Evolutionary conservation across 2,113 vertebrate species (phyloP).

Genomic region (Pachypanchax playfairii): DNA sequence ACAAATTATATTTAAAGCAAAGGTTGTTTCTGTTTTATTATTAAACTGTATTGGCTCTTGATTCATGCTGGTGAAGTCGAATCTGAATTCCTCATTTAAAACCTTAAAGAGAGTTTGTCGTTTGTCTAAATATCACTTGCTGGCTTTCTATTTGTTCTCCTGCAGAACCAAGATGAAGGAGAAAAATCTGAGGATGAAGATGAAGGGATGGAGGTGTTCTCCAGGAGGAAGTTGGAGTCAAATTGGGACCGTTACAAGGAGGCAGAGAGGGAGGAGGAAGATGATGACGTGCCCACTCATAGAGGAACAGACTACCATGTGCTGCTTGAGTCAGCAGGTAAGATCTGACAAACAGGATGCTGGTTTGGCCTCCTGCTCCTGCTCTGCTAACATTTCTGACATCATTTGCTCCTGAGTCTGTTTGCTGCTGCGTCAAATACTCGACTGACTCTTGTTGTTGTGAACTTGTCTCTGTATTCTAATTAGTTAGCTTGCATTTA

Average conservation of each 20-base stretch:
- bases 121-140: background rate
- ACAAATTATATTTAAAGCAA: too few relatives aligned
- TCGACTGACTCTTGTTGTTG: conserved; percentile 9
- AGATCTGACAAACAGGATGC: conserved; percentile 16
- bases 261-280: conserved; percentile 74
- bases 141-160: background rate
- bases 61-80: too few relatives aligned
- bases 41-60: too few relatives aligned
- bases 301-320: conserved; percentile 90
- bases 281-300: conserved; percentile 77
- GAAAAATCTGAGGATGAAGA: conserved; percentile 71
- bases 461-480: conserved; percentile 20
- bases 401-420: background rate
- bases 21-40: too few relatives aligned
- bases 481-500: conserved; percentile 40
- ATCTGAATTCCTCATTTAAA: too few relatives aligned
- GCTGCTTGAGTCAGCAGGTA: conserved; percentile 87
- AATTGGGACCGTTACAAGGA: conserved; percentile 92
- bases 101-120: too few relatives aligned
- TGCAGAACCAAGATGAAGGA: conserved; percentile 71
- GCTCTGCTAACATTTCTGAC: background rate
- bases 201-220: conserved; percentile 77
- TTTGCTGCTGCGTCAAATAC: conserved; percentile 6
- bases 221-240: conserved; percentile 88
- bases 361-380: background rate